These are phyloP conservation scores for Schizopygopsis malacanthus DNA, from an alignment of 2,797 vertebrate species.

Conservation along the genomic window DNA sequence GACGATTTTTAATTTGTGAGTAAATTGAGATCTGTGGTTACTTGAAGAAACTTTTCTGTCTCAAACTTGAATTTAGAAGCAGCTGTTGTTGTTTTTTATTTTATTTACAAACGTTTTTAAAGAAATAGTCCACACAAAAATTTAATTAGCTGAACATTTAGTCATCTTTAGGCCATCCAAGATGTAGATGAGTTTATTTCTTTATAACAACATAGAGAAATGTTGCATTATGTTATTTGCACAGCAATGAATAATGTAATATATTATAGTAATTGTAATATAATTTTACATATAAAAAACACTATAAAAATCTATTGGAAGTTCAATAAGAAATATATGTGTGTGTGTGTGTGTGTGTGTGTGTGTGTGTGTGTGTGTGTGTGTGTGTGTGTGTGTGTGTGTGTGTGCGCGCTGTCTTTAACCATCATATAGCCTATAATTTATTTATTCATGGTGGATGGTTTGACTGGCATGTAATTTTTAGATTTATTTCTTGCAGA, in stretches of 20 bases:
- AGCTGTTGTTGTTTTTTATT: neutral
- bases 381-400: no score
- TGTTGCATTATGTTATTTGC: neutral
- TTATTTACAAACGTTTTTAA: no score
- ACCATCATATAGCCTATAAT: neutral
- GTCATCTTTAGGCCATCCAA: no score
- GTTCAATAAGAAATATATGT: no score
- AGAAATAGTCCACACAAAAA: neutral
- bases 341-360: no score
- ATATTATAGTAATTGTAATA: no score
- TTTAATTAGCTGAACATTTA: neutral
- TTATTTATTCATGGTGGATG: neutral
- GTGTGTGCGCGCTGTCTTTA: neutral
- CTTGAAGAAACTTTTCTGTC: neutral
- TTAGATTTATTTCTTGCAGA: slow-evolving; percentile 46
- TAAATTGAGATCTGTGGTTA: neutral
- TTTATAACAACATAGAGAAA: no score
- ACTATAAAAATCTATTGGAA: neutral
- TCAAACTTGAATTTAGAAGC: neutral
- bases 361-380: no score
- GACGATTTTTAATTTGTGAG: neutral
- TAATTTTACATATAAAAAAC: no score
- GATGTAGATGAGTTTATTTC: no score
- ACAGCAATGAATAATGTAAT: no score
- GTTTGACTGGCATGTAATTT: slow-evolving; percentile 7